Evolutionary conservation across 2,113 vertebrate genomes (phyloP).

Genomic region (Dipodomys ordii): DNA sequence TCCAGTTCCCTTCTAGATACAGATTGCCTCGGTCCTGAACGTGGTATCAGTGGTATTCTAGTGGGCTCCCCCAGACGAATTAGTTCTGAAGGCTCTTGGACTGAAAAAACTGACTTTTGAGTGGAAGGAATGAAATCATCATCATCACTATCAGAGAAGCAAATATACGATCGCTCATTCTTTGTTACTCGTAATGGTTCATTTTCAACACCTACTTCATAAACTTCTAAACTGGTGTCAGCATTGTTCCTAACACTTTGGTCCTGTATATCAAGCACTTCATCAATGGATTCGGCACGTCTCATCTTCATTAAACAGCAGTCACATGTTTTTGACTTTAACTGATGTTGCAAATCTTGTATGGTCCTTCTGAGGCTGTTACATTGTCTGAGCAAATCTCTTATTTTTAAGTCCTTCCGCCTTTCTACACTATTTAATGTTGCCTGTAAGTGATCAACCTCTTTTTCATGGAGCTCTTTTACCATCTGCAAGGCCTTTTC

Average conservation of each 20-base stretch:
- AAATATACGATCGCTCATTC: rapidly evolving
- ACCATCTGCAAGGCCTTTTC: neutral
- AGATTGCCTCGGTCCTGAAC: neutral
- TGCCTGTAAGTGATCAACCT: neutral
- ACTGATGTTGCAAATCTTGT: neutral
- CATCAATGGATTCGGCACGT: too few species aligned
- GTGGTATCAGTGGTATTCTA: rapidly evolving
- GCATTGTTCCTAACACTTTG: neutral
- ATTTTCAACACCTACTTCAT: constrained; percentile 58
- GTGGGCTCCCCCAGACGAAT: rapidly evolving
- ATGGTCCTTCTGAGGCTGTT: neutral
- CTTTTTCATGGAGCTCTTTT: constrained; percentile 56
- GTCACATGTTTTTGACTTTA: constrained; percentile 22
- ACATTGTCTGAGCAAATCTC: neutral
- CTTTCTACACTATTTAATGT: neutral
- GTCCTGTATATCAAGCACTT: constrained; percentile 2
- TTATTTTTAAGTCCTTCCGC: rapidly evolving
- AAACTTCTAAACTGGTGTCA: constrained; percentile 47
- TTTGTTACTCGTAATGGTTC: neutral
- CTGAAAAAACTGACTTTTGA: neutral
- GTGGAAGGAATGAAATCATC: neutral
- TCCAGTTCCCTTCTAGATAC: neutral
- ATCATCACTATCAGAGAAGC: neutral
- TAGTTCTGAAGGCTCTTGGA: neutral
- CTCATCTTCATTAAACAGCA: neutral